Percentiles rank a stretch among this genome's conserved stretches.
These are phyloP conservation scores for Drosophila emarginata DNA, from an alignment of 2,888 invertebrate species.

Conservation along the genomic window DNA sequence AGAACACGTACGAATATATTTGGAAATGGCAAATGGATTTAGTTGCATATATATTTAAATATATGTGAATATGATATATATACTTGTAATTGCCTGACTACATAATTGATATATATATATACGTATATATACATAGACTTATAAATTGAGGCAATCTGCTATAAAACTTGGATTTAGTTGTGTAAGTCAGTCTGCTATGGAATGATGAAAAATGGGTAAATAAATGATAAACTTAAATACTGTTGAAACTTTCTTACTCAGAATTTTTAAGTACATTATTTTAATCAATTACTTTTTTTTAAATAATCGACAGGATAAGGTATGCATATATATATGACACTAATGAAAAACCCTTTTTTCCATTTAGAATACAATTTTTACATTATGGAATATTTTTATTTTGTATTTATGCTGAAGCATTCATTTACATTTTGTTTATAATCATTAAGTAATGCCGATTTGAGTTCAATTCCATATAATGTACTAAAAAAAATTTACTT, in stretches of 20 bases:
- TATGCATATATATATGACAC: too few relatives aligned
- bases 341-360: too few relatives aligned
- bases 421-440: not conserved
- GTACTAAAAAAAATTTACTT: not conserved
- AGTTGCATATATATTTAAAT: not conserved
- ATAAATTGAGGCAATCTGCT: not conserved
- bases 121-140: not conserved
- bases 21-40: conserved; percentile 4
- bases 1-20: not conserved
- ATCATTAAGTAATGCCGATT: not conserved
- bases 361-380: not conserved
- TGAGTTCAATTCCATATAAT: not conserved
- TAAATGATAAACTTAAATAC: not conserved
- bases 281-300: too few relatives aligned
- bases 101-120: not conserved
- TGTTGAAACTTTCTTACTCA: too few relatives aligned
- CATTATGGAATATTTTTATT: not conserved
- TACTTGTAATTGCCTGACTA: conserved; percentile 5
- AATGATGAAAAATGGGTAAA: conserved; percentile 17
- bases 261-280: too few relatives aligned
- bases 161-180: not conserved
- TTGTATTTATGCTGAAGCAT: not conserved
- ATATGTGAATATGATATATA: not conserved
- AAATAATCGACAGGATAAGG: too few relatives aligned
- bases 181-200: conserved; percentile 1